Base-by-base conservation (phyloP, 2,888 invertebrate genomes). In the Yponomeuta cagnagella region DNA sequence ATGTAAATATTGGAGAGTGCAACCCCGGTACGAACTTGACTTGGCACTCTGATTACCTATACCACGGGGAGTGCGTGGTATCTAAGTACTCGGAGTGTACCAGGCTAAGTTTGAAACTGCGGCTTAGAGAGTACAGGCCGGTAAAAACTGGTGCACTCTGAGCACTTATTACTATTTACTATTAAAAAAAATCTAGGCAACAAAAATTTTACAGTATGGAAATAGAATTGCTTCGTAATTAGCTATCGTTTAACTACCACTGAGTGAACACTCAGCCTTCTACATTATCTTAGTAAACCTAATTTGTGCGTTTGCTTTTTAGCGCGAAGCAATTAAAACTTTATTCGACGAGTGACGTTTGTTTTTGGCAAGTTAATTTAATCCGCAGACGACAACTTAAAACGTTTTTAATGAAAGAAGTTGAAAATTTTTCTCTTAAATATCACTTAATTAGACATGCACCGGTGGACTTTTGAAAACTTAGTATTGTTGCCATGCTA, bases 351-450 rank as follows among this genome's bases (percentile, higher is more conserved):
- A 76, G 79, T 77, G 80, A 83, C 83, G 80, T 84, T 86, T 88
- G 87, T 87, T 86, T 84, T 82, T 82, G 81, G 80, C 83, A 82
- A 85, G 82, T 83, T 85, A 81, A 82, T 83, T 77, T 80, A 80
- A 82, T 82, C 79, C 78, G 71, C 77, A 78, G 80, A 84, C 84
- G 85, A 83, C 81, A 79, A 78, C 74, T 79, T 77, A 73, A 74
- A 74, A 72, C 73, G 74, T 75, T 74, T 80, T 74, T 80, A 79
- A 82, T 80, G 76, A 78, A 80, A 78, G 72, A 77, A 78, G 71
- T 78, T 77, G 52, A 65, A 70, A 69, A 58, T 72, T 72, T 70
- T 67, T 67, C 37, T 31, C 31, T 37, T 15, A 66, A 23, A 37
- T 15, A 67, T 67, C 37, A 67, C 33, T 33, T 67, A 67, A 67